These are phyloP conservation scores for Desoria tigrina DNA, from an alignment of 2,888 invertebrate species.

Conservation along the genomic window DNA sequence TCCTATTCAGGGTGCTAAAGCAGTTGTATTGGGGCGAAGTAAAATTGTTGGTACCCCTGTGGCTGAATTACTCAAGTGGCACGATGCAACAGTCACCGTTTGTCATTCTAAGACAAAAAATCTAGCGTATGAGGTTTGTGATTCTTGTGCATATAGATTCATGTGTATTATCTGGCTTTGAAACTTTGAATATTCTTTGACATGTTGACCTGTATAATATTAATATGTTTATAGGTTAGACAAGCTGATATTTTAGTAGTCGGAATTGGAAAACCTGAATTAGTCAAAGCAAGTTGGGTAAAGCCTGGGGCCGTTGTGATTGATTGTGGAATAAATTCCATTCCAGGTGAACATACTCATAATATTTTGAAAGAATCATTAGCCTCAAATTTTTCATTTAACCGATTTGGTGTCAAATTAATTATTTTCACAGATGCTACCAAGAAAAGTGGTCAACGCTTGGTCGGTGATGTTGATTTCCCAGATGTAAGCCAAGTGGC, in stretches of 20 bases:
- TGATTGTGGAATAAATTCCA: slow-evolving; percentile 95
- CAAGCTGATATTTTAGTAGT: slow-evolving; percentile 95
- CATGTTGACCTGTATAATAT: neutral
- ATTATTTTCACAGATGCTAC: slow-evolving; percentile 65
- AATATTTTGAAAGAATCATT: neutral
- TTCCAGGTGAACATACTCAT: slow-evolving; percentile 67
- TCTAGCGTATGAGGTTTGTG: slow-evolving; percentile 69
- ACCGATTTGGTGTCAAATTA: neutral
- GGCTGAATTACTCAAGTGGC: slow-evolving; percentile 91
- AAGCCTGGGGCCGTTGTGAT: slow-evolving; percentile 98
- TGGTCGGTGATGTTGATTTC: slow-evolving; percentile 95
- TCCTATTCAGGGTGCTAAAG: slow-evolving; percentile 75
- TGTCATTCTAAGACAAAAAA: slow-evolving; percentile 93
- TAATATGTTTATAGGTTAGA: slow-evolving; percentile 23
- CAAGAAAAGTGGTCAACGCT: slow-evolving; percentile 74
- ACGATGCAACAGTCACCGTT: slow-evolving; percentile 93
- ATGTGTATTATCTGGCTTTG: too few species aligned
- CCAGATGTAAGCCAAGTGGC: slow-evolving; percentile 77
- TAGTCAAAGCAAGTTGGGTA: slow-evolving; percentile 93
- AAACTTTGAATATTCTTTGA: neutral
- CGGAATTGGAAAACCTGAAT: slow-evolving; percentile 84
- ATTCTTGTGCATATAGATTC: neutral
- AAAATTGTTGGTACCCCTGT: slow-evolving; percentile 97
- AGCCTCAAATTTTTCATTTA: too few species aligned
- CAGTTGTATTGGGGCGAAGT: slow-evolving; percentile 93